Percentiles rank a stretch among this genome's conserved stretches.
Conservation (phyloP, 2,113 vertebrate species). For the Ceyx cyanopectus region DNA sequence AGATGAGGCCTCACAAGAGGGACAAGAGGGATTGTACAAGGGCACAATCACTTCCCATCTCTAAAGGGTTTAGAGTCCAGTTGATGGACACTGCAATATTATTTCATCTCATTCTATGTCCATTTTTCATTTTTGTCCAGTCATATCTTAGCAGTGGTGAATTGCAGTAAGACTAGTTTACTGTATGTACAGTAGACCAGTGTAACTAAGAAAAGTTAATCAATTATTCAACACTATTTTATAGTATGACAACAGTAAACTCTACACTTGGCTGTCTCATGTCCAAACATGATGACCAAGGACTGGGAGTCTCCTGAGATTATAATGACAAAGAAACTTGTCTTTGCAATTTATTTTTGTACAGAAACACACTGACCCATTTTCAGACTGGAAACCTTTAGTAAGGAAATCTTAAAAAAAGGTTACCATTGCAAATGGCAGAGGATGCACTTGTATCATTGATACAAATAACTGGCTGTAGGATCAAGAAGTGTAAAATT, state of each 20-base stretch:
- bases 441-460: slow-evolving; percentile 22
- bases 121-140: background rate
- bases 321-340: slow-evolving; percentile 37
- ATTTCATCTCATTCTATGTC: background rate
- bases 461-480: slow-evolving; percentile 18
- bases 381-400: slow-evolving; percentile 31
- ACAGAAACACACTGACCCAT: slow-evolving; percentile 15
- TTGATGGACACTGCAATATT: background rate
- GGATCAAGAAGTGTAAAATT: slow-evolving; percentile 2
- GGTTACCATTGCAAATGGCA: slow-evolving; percentile 10
- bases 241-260: slow-evolving; percentile 2
- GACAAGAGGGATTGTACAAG: too few species aligned
- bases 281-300: slow-evolving; percentile 6
- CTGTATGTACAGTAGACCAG: background rate
- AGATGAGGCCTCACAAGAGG: too few species aligned
- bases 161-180: background rate
- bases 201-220: slow-evolving; percentile 36
- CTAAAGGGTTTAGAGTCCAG: background rate
- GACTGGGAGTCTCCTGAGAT: background rate
- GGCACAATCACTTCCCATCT: background rate
- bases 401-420: background rate
- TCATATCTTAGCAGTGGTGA: background rate
- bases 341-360: slow-evolving; percentile 13
- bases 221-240: slow-evolving; percentile 7
- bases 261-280: slow-evolving; percentile 20